phyloP scores from a whole-genome alignment of 2,113 vertebrate genomes.

The Nothocercus nigrocapillus region DNA sequence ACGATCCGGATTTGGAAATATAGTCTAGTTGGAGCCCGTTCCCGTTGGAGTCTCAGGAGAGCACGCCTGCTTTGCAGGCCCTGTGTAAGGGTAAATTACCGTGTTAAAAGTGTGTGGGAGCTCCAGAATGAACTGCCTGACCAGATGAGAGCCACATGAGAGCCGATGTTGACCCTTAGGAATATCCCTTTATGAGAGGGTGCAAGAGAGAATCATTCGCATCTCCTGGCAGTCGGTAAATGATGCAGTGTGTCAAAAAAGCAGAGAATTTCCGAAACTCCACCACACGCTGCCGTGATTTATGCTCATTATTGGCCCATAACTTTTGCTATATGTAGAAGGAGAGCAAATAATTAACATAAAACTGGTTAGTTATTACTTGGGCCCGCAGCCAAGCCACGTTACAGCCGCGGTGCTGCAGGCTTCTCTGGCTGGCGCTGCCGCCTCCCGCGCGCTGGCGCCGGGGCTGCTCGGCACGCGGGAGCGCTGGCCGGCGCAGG shows the following conservation, averaged over 20 bases:
- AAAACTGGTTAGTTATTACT: constrained; percentile 52
- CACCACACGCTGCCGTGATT: not conserved
- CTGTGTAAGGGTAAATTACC: not conserved
- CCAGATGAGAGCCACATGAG: not conserved
- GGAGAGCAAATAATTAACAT: constrained; percentile 66
- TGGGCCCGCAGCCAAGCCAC: constrained; percentile 9
- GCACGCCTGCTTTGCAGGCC: not conserved
- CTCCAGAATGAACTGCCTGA: not conserved
- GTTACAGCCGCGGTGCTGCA: constrained; percentile 23
- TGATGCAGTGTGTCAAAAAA: not conserved
- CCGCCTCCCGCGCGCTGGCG: not conserved
- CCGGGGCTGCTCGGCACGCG: not conserved
- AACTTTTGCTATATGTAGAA: not conserved
- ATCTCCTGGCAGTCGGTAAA: not conserved
- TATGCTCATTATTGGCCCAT: not conserved
- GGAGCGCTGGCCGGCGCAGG: not conserved
- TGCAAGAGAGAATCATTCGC: constrained; percentile 1
- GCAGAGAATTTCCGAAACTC: not conserved
- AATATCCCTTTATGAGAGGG: not conserved
- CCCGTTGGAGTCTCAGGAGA: not conserved
- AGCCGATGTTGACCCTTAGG: not conserved
- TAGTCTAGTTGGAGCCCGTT: not conserved
- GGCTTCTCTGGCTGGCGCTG: not conserved
- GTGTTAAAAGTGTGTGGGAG: not conserved
- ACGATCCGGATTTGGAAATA: not conserved